phyloP scores from a whole-genome alignment of 2,888 invertebrate species.

The Drosophila macrospina region DNA sequence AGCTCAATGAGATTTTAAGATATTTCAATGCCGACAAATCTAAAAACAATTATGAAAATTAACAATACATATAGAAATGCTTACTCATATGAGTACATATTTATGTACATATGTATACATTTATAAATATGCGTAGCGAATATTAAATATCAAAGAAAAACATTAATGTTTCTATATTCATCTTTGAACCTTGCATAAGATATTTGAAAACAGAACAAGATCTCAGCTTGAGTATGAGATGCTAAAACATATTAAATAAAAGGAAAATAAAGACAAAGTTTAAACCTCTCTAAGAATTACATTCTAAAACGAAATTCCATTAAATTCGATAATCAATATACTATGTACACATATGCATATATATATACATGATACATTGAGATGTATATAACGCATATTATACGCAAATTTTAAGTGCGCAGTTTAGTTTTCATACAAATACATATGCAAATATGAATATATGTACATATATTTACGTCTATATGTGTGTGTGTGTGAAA shows the following conservation, averaged over 20 bases:
- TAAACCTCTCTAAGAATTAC: conserved; percentile 2
- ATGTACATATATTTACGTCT: background rate
- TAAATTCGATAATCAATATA: conserved; percentile 41
- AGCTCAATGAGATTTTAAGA: background rate
- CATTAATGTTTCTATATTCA: background rate
- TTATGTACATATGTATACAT: background rate
- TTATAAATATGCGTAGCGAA: background rate
- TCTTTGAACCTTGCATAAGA: background rate
- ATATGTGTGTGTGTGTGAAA: conserved; percentile 24
- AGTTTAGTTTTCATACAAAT: conserved; percentile 34
- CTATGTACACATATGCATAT: conserved; percentile 12
- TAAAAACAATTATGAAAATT: background rate
- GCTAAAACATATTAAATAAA: background rate
- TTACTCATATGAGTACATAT: background rate
- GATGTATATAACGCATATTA: conserved; percentile 16
- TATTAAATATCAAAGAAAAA: conserved; percentile 1
- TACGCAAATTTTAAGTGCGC: conserved; percentile 57
- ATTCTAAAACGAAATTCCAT: conserved; percentile 4
- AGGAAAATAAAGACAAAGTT: background rate
- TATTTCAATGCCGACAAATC: conserved; percentile 1
- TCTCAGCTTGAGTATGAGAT: conserved; percentile 1
- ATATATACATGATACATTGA: background rate
- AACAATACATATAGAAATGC: background rate
- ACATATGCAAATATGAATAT: conserved; percentile 7
- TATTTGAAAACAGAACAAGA: background rate